These are phyloP conservation scores for Nezara viridula DNA, from an alignment of 2,888 invertebrate genomes.

Conservation along the genomic window DNA sequence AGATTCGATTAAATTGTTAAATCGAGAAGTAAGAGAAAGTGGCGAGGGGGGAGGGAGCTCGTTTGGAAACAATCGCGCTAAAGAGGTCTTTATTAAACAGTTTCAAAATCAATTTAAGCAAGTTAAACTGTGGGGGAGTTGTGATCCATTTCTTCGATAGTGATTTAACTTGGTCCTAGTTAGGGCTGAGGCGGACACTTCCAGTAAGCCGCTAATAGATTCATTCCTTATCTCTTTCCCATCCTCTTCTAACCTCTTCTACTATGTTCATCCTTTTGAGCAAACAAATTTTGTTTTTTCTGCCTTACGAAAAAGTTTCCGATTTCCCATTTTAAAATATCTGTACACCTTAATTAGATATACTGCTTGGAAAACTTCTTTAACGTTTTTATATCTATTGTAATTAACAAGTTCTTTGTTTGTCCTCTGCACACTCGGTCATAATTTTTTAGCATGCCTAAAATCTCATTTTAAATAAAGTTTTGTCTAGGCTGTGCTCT, in stretches of 20 bases:
- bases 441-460: too few relatives aligned
- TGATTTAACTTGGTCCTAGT: conserved; percentile 14
- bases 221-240: not conserved
- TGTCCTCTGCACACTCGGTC: too few relatives aligned
- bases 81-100: conserved; percentile 31
- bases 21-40: not conserved
- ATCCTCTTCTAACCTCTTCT: not conserved
- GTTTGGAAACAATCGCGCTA: not conserved
- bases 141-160: conserved; percentile 34
- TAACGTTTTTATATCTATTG: too few relatives aligned
- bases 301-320: not conserved
- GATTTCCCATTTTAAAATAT: not conserved
- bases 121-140: not conserved
- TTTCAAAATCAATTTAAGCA: conserved; percentile 9
- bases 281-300: not conserved
- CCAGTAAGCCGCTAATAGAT: conserved; percentile 12
- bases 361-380: too few relatives aligned
- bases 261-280: not conserved
- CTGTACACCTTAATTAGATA: not conserved
- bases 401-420: too few relatives aligned
- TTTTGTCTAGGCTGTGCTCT: too few relatives aligned
- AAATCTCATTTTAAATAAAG: too few relatives aligned
- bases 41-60: not conserved
- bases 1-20: not conserved
- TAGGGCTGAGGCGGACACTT: not conserved